Percentiles rank a stretch among this genome's conserved stretches.
phyloP scores from a whole-genome alignment of 2,113 vertebrate genomes.

The Trematomus loennbergii region DNA sequence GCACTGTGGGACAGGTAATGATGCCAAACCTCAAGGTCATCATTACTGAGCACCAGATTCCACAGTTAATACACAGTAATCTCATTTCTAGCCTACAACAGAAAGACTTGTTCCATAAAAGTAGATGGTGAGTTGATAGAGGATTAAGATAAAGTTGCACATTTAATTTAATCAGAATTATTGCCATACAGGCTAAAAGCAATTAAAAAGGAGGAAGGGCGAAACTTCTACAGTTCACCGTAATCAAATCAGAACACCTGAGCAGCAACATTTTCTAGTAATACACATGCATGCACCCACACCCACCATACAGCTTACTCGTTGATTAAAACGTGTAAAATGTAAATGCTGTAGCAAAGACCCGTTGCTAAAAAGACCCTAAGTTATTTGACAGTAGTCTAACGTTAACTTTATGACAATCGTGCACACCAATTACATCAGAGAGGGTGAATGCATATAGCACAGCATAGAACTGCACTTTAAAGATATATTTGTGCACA shows the following conservation, averaged over 20 bases:
- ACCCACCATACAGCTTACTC: neutral
- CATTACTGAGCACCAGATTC: conserved; percentile 61
- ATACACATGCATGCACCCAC: conserved; percentile 23
- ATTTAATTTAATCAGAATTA: conserved; percentile 60
- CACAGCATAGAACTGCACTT: neutral
- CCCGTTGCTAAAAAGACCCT: neutral
- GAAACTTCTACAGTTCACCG: conserved; percentile 45
- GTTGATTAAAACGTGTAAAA: conserved; percentile 16
- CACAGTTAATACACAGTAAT: conserved; percentile 62
- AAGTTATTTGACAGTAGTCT: conserved; percentile 19
- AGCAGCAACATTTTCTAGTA: conserved; percentile 9
- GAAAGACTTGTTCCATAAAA: conserved; percentile 42
- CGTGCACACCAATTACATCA: neutral
- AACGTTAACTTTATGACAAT: neutral
- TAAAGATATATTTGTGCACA: neutral
- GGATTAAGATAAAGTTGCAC: conserved; percentile 57
- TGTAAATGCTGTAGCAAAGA: neutral
- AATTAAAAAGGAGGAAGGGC: conserved; percentile 49
- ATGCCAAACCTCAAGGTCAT: conserved; percentile 76
- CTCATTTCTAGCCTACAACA: conserved; percentile 47
- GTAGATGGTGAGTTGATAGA: conserved; percentile 49
- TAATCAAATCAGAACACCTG: conserved; percentile 45
- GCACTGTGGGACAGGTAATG: conserved; percentile 69
- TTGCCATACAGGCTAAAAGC: conserved; percentile 31
- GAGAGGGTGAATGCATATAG: neutral